phyloP scores from a whole-genome alignment of 1,140 invertebrate species.

The Homarus americanus region DNA sequence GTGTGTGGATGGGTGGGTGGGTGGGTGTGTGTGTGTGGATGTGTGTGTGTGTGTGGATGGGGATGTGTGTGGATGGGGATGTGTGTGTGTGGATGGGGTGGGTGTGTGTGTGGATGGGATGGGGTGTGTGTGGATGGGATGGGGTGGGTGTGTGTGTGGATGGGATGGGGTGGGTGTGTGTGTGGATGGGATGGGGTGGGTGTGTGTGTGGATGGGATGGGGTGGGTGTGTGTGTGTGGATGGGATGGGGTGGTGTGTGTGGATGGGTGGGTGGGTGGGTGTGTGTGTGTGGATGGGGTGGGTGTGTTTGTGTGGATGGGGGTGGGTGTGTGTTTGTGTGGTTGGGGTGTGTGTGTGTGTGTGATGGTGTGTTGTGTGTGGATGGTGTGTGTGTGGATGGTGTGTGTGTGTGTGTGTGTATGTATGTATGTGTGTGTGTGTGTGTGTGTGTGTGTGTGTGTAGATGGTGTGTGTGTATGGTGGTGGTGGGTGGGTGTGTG shows the following conservation, averaged over 20 bases:
- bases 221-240: conserved; percentile 9
- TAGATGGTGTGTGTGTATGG: no score
- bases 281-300: conserved; percentile 23
- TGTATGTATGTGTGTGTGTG: conserved; percentile 20
- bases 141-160: no score
- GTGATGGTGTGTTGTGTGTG: conserved; percentile 16
- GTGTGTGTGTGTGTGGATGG: neutral
- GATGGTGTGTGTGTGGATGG: conserved; percentile 20
- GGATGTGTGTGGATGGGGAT: no score
- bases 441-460: no score
- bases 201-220: no score
- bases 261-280: no score
- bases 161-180: no score
- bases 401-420: neutral
- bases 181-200: neutral
- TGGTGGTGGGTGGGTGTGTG: no score
- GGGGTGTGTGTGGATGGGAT: no score
- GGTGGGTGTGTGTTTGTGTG: neutral
- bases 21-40: conserved; percentile 14
- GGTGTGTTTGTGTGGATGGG: conserved; percentile 16
- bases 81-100: no score
- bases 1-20: neutral
- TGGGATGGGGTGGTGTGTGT: conserved; percentile 6
- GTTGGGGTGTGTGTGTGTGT: conserved; percentile 22
- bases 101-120: no score